A percentile compares a stretch with the other conserved stretches of the same genome.
These are phyloP conservation scores for Sycophaga agraensis DNA, from an alignment of 1,140 invertebrate genomes.

Conservation along the genomic window DNA sequence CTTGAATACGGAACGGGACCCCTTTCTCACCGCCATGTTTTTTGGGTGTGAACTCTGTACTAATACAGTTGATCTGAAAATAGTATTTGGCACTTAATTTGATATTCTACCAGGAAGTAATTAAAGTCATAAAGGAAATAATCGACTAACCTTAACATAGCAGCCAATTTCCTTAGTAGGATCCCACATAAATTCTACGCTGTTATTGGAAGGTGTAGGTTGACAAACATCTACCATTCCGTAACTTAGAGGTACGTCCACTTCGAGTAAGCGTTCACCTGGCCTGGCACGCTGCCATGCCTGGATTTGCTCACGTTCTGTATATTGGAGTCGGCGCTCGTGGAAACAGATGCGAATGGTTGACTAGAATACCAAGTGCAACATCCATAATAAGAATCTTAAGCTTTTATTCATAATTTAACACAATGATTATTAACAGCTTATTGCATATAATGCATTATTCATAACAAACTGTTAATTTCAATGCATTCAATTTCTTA, in stretches of 20 bases:
- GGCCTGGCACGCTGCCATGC: conserved; percentile 86
- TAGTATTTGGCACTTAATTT: too few species aligned
- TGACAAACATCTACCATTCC: conserved; percentile 82
- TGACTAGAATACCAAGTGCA: conserved; percentile 68
- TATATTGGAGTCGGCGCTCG: conserved; percentile 92
- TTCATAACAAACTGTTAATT: too few species aligned
- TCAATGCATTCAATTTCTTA: too few species aligned
- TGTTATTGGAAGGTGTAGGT: conserved; percentile 70
- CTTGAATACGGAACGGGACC: conserved; percentile 93
- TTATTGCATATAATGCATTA: too few species aligned
- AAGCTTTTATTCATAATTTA: too few species aligned
- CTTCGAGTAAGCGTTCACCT: conserved; percentile 88
- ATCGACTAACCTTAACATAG: conserved; percentile 77
- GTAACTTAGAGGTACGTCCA: conserved; percentile 91
- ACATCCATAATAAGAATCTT: too few species aligned
- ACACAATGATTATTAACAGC: too few species aligned
- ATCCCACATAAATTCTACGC: conserved; percentile 91
- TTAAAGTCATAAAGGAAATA: too few species aligned
- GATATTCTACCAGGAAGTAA: too few species aligned
- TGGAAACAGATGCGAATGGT: conserved; percentile 92
- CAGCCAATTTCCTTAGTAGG: conserved; percentile 94
- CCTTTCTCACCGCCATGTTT: conserved; percentile 98
- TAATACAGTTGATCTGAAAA: conserved; percentile 88
- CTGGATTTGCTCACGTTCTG: conserved; percentile 89
- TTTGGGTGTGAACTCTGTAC: conserved; percentile 96